A percentile compares a stretch with the other conserved stretches of the same genome.
Evolutionary conservation across 2,797 vertebrate species (phyloP).

Genomic region (Melanotaenia nigrans): DNA sequence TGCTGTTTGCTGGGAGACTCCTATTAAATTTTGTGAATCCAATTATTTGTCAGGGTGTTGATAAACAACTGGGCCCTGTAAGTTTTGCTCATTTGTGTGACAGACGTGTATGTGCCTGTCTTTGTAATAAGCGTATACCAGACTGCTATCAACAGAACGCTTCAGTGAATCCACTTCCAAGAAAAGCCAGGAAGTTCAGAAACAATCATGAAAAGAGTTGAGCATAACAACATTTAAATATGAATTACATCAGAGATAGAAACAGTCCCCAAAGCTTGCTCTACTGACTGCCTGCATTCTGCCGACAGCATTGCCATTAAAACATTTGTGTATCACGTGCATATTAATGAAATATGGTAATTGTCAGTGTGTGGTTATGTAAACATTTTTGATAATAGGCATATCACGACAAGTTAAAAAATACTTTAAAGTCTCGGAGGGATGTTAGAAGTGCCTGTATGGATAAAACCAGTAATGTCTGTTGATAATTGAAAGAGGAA

Average conservation of each 20-base stretch:
- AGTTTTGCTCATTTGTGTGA: slow-evolving; percentile 56
- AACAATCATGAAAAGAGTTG: slow-evolving; percentile 73
- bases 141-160: slow-evolving; percentile 71
- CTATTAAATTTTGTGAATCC: slow-evolving; percentile 39
- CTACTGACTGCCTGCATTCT: slow-evolving; percentile 28
- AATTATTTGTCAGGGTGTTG: slow-evolving; percentile 49
- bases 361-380: slow-evolving; percentile 24
- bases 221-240: slow-evolving; percentile 77
- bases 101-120: slow-evolving; percentile 37
- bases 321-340: slow-evolving; percentile 26
- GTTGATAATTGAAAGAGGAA: slow-evolving; percentile 69
- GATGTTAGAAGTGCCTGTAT: slow-evolving; percentile 46
- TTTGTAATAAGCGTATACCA: slow-evolving; percentile 75
- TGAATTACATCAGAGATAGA: slow-evolving; percentile 67
- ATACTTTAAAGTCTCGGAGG: slow-evolving; percentile 33
- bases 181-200: slow-evolving; percentile 75
- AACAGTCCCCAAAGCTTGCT: slow-evolving; percentile 56
- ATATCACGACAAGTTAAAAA: slow-evolving; percentile 42
- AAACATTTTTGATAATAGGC: slow-evolving; percentile 36
- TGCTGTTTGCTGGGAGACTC: slow-evolving; percentile 30
- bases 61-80: slow-evolving; percentile 60
- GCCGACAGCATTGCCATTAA: slow-evolving; percentile 34
- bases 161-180: slow-evolving; percentile 73
- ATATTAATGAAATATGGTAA: slow-evolving; percentile 28
- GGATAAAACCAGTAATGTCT: slow-evolving; percentile 65